Percentiles rank a stretch among this genome's conserved stretches.
phyloP scores from a whole-genome alignment of 2,797 vertebrate species.

The Cyprinella venusta region DNA sequence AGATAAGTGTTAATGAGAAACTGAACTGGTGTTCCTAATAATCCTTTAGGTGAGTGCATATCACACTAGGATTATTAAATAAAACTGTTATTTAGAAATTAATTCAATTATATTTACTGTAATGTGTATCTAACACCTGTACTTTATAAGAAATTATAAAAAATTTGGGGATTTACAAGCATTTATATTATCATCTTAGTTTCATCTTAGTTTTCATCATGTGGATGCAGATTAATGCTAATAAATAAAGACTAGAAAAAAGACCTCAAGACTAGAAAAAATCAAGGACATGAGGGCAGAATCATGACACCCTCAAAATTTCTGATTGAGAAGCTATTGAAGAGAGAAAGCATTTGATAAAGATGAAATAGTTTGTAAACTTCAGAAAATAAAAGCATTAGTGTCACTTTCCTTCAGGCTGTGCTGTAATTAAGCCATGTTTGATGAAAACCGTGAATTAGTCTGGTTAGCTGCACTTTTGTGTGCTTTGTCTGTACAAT shows the following conservation, averaged over 20 bases:
- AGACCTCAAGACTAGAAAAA: too few relatives aligned
- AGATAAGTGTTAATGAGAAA: too few relatives aligned
- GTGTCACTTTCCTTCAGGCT: constrained; percentile 61
- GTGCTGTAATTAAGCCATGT: constrained; percentile 69
- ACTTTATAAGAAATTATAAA: not conserved
- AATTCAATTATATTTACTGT: not conserved
- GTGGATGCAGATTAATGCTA: too few relatives aligned
- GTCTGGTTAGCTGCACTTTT: constrained; percentile 43
- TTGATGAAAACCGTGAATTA: constrained; percentile 62
- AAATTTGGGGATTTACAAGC: not conserved
- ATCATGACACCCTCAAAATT: not conserved
- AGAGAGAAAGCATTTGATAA: constrained; percentile 8
- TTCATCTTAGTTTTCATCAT: too few relatives aligned
- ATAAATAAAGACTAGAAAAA: too few relatives aligned
- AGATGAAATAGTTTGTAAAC: constrained; percentile 15
- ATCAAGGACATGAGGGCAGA: too few relatives aligned
- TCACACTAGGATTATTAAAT: too few relatives aligned
- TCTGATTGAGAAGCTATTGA: not conserved
- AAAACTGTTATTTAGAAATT: too few relatives aligned
- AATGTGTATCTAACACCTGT: not conserved
- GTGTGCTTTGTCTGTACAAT: constrained; percentile 64
- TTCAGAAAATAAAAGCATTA: constrained; percentile 45
- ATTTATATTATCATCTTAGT: not conserved
- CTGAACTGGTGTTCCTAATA: too few relatives aligned
- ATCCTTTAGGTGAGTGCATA: too few relatives aligned